Evolutionary conservation across 2,797 vertebrate genomes (phyloP), one percentile per base, ranked within the genome.

Genomic region (Thunnus albacares): DNA sequence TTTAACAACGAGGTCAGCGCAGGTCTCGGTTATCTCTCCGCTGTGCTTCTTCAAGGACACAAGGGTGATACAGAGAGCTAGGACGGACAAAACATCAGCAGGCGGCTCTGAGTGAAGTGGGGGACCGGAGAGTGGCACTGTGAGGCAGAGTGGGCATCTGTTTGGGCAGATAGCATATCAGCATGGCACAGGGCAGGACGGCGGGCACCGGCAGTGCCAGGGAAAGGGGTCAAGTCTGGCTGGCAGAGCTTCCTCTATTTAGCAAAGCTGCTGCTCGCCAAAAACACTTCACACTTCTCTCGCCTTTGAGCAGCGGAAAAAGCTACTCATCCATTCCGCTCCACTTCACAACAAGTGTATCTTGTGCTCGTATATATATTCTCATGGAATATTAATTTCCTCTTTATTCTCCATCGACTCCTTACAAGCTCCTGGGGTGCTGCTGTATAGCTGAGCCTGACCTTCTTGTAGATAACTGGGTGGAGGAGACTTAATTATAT

Each of bases 101-200:
- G 89, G 83, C 81, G 69, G 80, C 76, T 67, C 59, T 6, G 20
- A 47, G 60, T 69, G 33, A 79, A 86, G 67, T 62, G 67, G 72
- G 71, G 28, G 75, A 55, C 38, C 43, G 77, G 79, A 76, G 69
- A 81, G 65, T 6, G 60, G 52, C 7, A 17, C 83, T 72, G 77
- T 8, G n/a, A 84, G 87, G 84, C 82, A 20, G 67, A 69, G 77
- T 14, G 57, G 84, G 88, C 90, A 91, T 94, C 91, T 95, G 93
- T 92, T 91, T 74, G 81, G 79, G 86, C 90, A 92, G 92, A 93
- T 94, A 95, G 84, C 64, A 26, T 93, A 92, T 91, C 93, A 89
- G 88, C 84, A 5, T 84, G 92, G 67, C 72, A 85, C 90, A 91
- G 89, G 85, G 84, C 61, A 80, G 75, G 79, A 73, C 18, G 75